Base-by-base conservation (phyloP, 2,888 invertebrate species). In the Caenorhabditis sp. region DNA sequence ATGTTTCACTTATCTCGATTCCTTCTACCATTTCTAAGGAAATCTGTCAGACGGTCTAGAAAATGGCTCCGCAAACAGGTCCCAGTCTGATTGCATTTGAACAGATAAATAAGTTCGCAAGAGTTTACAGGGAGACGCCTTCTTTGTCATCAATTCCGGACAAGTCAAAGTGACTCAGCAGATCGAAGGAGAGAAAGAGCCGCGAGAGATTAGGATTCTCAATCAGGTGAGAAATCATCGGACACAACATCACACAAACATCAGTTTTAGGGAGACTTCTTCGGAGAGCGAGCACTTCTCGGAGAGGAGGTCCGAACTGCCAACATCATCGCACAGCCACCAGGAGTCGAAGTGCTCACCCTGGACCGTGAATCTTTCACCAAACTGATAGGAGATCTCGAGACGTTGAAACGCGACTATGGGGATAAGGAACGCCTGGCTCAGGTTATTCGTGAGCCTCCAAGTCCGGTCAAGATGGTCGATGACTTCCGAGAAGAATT, bases 221-320 rank as follows among this genome's bases (percentile, higher is more conserved):
- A 92, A 78, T 45, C 87, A 87, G 70, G 81, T 81, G 62, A 26
- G 41, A 9, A 26, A 20, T 24, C 43, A 5, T n/a, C 11, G 9
- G 6, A 8, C 27, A 43, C 1, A 11, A 43, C 8, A 13, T 17
- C n/a, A 27, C 1, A 8, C 3, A 11, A n/a, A n/a, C 17, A n/a
- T n/a, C n/a, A 13, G 20, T 52, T 70, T 13, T 53, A 83, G 78
- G 95, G 95, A 0, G 93, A 94, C 76, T 95, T 93, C 89, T 95
- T 95, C 89, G 95, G 95, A 0, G 95, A 95, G 88, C 93, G 94
- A 87, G 95, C 95, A 0, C 91, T 95, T 32, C 90, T 94, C 55
- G 93, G 94, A 88, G 94, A 95, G 82, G 95, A 95, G 88, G 91
- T 92, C 46, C 91, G 96, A 32, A 94, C 95, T 55, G 96, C 96